Conservation (phyloP, 2,888 invertebrate genomes). For the Tenthredo mesomela region DNA sequence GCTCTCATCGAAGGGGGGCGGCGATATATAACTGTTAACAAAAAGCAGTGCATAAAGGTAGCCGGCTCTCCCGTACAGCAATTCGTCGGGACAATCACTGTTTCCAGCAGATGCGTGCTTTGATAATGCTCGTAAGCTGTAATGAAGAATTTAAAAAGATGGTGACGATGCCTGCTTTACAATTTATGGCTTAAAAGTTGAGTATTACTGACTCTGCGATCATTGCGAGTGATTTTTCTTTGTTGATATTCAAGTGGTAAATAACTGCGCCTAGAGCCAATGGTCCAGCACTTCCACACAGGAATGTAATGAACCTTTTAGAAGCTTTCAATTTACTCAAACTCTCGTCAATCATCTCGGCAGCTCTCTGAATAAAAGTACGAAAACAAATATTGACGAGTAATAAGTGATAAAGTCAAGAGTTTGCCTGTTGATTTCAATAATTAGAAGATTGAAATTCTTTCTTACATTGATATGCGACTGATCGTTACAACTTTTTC, state of each 20-base stretch:
- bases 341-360: slow-evolving; percentile 76
- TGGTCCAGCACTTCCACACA: slow-evolving; percentile 86
- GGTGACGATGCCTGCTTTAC: slow-evolving; percentile 11
- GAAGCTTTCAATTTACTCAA: slow-evolving; percentile 76
- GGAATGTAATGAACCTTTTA: slow-evolving; percentile 81
- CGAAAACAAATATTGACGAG: slow-evolving; percentile 1
- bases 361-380: slow-evolving; percentile 75
- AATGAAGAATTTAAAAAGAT: background rate
- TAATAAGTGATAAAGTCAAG: background rate
- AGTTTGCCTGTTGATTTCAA: background rate
- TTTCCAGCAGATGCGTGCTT: slow-evolving; percentile 80
- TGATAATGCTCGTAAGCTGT: slow-evolving; percentile 81
- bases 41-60: slow-evolving; percentile 90
- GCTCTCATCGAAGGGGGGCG: slow-evolving; percentile 81
- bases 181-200: slow-evolving; percentile 12
- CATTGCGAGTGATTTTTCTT: slow-evolving; percentile 79
- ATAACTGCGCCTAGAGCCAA: slow-evolving; percentile 83
- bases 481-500: slow-evolving; percentile 68
- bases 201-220: slow-evolving; percentile 79
- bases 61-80: slow-evolving; percentile 92
- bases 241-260: slow-evolving; percentile 80
- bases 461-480: slow-evolving; percentile 67
- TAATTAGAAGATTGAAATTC: slow-evolving; percentile 56
- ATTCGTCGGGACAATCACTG: slow-evolving; percentile 86
- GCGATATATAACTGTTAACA: slow-evolving; percentile 84